Evolutionary conservation across 2,113 vertebrate species (phyloP), one percentile per base, ranked within the genome.

Genomic region (zebrafish (Danio rerio)): DNA sequence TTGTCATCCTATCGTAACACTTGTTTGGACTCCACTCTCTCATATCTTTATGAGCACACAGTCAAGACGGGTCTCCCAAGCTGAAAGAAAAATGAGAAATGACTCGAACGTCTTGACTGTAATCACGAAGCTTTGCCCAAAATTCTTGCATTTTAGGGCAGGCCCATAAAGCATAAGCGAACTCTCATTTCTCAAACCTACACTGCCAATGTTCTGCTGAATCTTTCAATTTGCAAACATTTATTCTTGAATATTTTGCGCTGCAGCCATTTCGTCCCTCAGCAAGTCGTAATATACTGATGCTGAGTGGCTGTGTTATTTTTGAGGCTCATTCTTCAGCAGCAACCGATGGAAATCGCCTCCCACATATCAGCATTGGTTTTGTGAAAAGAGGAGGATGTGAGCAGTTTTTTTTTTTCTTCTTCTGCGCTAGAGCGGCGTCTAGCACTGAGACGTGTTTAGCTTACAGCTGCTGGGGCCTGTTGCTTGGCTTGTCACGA

Each of bases 241-340:
- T 18, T 31, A 18, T n/a, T 68, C 2, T 31, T 5, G 11, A 49
- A 50, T 49, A 50, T 21, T 8, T 50, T 70, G 42, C 11, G 20
- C 1, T 31, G 47, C 20, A 8, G 45, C 47, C 68, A 50, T 50
- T 70, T 70, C 47, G n/a, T 13, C 66, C 66, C 66, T 70, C 47
- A 12, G 45, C 68, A 21, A 50, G n/a, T 11, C 45, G 8, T 43
- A 45, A 66, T 66, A n/a, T 45, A 45, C 63, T 6, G 2, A 45
- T 9, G 59, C 10, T 62, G 21, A 12, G 59, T 31, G 59, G 31
- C 59, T 0, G 10, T 47, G 45, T 52, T 71, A 15, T 71, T 52
- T 21, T 52, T 21, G 7, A 71, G 12, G 7, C 69, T 71, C 69
- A 52, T 71, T 71, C 69, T 52, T 71, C 20, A 52, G 49, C 45